Percentiles rank a stretch among this genome's conserved stretches.
Conservation (phyloP, 2,113 vertebrate species). For the Ia io region DNA sequence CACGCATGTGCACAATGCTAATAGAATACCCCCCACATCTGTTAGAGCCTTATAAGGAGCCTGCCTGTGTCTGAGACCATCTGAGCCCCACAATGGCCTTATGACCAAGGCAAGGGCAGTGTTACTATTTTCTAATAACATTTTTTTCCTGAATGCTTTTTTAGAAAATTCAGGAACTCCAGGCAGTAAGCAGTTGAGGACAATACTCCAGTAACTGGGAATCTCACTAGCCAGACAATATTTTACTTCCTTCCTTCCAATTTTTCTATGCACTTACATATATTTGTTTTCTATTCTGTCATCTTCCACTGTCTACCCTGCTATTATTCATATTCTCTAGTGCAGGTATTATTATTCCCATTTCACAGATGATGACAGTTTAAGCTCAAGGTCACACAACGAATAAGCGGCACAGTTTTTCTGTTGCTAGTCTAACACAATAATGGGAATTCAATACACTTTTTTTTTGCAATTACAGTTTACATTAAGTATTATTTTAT, state of each 20-base stretch:
- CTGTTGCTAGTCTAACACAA: not conserved
- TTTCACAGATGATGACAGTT: not conserved
- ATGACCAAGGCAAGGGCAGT: not conserved
- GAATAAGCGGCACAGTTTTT: not conserved
- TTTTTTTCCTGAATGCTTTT: not conserved
- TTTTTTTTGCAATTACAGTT: not conserved
- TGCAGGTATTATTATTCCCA: not conserved
- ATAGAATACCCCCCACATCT: not conserved
- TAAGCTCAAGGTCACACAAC: not conserved
- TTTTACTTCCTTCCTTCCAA: not conserved
- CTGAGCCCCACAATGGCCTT: not conserved
- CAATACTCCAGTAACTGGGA: not conserved
- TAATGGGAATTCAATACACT: not conserved
- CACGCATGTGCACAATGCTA: fast-evolving
- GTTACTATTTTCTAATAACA: constrained; percentile 1
- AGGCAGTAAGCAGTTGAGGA: not conserved
- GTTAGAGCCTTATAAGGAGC: not conserved
- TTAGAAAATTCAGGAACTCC: not conserved
- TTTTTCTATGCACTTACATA: not conserved
- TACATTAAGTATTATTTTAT: not conserved
- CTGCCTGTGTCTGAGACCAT: not conserved
- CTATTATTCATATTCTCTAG: not conserved
- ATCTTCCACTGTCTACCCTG: not conserved
- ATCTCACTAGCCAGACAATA: not conserved
- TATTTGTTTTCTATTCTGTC: not conserved